Base-by-base conservation (phyloP, 2,797 vertebrate species). In the Megalops cyprinoides region DNA sequence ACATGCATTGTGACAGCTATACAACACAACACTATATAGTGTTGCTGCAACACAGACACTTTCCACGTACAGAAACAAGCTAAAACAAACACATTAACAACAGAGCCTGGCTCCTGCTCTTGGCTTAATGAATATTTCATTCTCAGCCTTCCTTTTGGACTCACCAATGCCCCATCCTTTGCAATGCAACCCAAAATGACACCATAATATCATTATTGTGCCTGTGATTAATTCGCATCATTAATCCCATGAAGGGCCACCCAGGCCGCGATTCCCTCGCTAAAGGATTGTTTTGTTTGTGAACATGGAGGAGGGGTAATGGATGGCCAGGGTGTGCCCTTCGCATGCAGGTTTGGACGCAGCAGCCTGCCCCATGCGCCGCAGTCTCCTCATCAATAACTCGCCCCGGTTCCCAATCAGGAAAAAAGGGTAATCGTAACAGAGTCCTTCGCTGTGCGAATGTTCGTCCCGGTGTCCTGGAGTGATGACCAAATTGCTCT, bases 371-470 rank as follows among this genome's bases (percentile, higher is more conserved):
- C 44, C 67, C 20, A 15, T n/a, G n/a, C 49, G 51, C 49, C 51
- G 76, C 78, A 85, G 83, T 81, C 84, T 77, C 46, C 81, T 89
- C 84, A 91, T 91, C 90, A 91, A 90, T 91, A 91, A 93, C 89
- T 87, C 82, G 86, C 86, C 87, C 78, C 55, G 85, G 84, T 31
- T 14, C 37, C 89, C 89, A 90, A 90, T 91, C 88, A 90, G 87
- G 86, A 92, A 89, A 88, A 90, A 93, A 91, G 88, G 84, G 82
- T 83, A n/a, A 87, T 84, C 90, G 87, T 88, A 91, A 91, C 15
- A 25, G n/a, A 49, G 46, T 91, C 8, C n/a, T 74, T 48, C 71
- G 15, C 71, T 28, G 46, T 9, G 10, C 44, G 15, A 48, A n/a
- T 15, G 71, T 9, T 44, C 15, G 42, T n/a, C 42, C 71, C 44